Conservation (phyloP, 2,888 invertebrate species). For the Syrista parreyssii region DNA sequence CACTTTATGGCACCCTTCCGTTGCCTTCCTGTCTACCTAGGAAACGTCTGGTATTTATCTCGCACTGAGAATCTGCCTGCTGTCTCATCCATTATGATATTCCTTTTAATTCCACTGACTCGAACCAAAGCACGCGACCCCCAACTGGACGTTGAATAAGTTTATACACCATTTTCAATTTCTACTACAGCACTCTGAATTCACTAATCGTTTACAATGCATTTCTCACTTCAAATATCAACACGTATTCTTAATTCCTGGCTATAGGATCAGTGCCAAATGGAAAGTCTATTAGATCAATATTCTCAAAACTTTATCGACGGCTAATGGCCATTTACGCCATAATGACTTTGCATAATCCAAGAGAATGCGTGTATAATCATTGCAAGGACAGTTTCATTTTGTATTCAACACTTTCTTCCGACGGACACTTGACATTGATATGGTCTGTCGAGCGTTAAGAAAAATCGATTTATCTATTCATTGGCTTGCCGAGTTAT, state of each 20-base stretch:
- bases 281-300: background rate
- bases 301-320: background rate
- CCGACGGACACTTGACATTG: slow-evolving; percentile 16
- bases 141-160: background rate
- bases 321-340: background rate
- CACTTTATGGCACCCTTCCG: slow-evolving; percentile 29
- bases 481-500: slow-evolving; percentile 10
- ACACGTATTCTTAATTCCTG: background rate
- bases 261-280: background rate
- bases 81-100: background rate
- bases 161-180: background rate
- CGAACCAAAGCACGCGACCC: background rate
- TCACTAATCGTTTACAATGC: background rate
- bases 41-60: background rate
- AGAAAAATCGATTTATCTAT: slow-evolving; percentile 9
- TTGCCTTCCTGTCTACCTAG: slow-evolving; percentile 13
- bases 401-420: background rate
- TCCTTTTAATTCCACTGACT: slow-evolving; percentile 8
- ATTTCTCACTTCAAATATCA: background rate
- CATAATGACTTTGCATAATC: background rate
- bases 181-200: background rate
- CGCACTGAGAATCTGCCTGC: background rate
- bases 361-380: background rate
- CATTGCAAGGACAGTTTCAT: background rate
- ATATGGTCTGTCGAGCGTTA: slow-evolving; percentile 5